Conservation (phyloP, 2,113 vertebrate species). For the Peromyscus maniculatus region DNA sequence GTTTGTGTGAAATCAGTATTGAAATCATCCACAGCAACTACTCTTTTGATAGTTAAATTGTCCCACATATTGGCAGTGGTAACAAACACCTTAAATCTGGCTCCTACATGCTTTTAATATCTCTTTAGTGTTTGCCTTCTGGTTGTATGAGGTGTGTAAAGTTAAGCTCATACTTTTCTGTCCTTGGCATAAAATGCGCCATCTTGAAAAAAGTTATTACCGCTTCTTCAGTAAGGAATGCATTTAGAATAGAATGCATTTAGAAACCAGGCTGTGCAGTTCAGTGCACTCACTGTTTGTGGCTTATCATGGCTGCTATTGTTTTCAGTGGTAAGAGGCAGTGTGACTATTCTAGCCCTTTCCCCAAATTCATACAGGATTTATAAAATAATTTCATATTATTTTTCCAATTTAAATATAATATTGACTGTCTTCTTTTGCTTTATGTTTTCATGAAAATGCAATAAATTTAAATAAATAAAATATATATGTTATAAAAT, state of each 20-base stretch:
- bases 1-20: slow-evolving; percentile 24
- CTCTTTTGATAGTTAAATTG: slow-evolving; percentile 26
- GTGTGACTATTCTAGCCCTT: neutral
- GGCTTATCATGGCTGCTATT: neutral
- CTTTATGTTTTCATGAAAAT: slow-evolving; percentile 19
- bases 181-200: neutral
- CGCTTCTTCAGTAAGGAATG: neutral
- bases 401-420: slow-evolving; percentile 44
- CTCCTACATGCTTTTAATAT: neutral
- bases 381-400: neutral
- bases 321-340: neutral
- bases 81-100: neutral
- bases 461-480: neutral
- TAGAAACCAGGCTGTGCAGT: neutral
- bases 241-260: slow-evolving; percentile 54
- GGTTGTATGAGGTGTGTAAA: neutral
- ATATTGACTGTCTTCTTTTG: slow-evolving; percentile 47
- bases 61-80: neutral
- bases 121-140: slow-evolving; percentile 13
- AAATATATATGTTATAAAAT: neutral
- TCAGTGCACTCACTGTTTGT: neutral
- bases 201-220: neutral
- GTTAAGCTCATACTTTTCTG: slow-evolving; percentile 21
- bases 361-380: neutral
- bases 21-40: neutral